phyloP scores from a whole-genome alignment of 1,140 invertebrate species.

The Coenobita brevimanus region DNA sequence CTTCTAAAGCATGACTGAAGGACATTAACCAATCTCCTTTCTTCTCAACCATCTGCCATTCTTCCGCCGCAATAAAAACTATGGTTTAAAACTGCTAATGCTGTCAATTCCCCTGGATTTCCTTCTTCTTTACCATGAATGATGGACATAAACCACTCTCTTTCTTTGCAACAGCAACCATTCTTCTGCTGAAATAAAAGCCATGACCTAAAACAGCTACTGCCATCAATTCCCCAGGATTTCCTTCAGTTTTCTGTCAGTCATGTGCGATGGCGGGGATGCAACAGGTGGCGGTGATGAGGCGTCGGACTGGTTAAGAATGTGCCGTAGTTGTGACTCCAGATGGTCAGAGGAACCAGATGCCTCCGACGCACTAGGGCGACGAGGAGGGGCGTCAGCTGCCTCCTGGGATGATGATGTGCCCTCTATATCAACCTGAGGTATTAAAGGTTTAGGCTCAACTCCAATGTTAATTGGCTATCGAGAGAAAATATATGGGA shows the following conservation, averaged over 20 bases:
- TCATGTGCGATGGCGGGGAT: conserved; percentile 27
- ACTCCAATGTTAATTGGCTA: background rate
- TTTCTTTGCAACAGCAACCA: too few species aligned
- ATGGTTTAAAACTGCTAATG: too few species aligned
- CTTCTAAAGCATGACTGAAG: too few species aligned
- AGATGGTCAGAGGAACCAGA: conserved; percentile 1
- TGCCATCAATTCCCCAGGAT: conserved; percentile 49
- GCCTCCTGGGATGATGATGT: conserved; percentile 57
- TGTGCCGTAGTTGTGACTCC: conserved; percentile 42
- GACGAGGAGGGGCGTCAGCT: conserved; percentile 22
- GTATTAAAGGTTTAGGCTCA: conserved; percentile 20
- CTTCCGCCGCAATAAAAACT: too few species aligned
- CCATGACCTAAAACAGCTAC: background rate
- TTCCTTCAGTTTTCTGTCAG: conserved; percentile 55
- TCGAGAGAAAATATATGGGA: background rate
- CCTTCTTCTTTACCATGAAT: too few species aligned
- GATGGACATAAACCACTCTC: too few species aligned
- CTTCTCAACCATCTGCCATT: too few species aligned
- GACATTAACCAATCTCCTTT: too few species aligned
- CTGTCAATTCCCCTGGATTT: too few species aligned
- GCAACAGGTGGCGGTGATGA: conserved; percentile 38
- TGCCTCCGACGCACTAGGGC: background rate
- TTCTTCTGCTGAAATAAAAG: too few species aligned
- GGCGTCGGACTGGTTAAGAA: conserved; percentile 51
- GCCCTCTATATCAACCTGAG: conserved; percentile 60